Evolutionary conservation across 1,140 invertebrate genomes (phyloP).

Genomic region (Lineus longissimus): DNA sequence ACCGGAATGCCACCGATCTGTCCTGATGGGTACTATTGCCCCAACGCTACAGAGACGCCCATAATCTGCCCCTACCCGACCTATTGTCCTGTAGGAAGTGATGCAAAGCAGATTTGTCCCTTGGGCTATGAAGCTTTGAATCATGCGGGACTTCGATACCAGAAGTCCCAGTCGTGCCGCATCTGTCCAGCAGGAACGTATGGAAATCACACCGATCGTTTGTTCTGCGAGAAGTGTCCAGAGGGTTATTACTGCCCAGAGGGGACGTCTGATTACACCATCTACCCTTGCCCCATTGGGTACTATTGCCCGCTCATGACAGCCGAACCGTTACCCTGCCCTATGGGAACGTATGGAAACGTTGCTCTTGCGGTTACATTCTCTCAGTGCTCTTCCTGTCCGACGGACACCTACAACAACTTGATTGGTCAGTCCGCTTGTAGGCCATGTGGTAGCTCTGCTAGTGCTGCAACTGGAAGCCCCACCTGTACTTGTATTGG

Average conservation of each 20-base stretch:
- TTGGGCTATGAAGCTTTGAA: constrained; percentile 37
- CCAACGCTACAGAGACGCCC: constrained; percentile 34
- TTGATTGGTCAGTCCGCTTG: constrained; percentile 30
- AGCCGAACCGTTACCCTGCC: constrained; percentile 29
- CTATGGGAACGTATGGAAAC: constrained; percentile 35
- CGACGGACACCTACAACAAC: constrained; percentile 36
- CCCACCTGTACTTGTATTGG: constrained; percentile 38
- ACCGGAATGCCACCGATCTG: constrained; percentile 40
- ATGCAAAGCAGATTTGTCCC: constrained; percentile 36
- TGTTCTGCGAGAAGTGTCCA: constrained; percentile 37
- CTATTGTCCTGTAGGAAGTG: constrained; percentile 45
- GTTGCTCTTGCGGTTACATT: constrained; percentile 20
- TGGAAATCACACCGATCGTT: constrained; percentile 36
- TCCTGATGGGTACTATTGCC: constrained; percentile 45
- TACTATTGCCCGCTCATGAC: constrained; percentile 43
- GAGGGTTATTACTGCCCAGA: constrained; percentile 45
- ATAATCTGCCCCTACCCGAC: constrained; percentile 34
- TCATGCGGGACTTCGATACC: constrained; percentile 33
- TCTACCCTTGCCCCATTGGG: constrained; percentile 38
- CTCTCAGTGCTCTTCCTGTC: constrained; percentile 35
- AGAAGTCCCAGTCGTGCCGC: constrained; percentile 27
- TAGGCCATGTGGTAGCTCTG: constrained; percentile 40
- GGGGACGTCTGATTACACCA: constrained; percentile 37
- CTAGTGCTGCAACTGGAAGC: constrained; percentile 24
- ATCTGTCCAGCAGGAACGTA: constrained; percentile 46